A percentile compares a stretch with the other conserved stretches of the same genome.
phyloP scores from a whole-genome alignment of 2,797 vertebrate genomes.

The Pseudochirops cupreus region DNA sequence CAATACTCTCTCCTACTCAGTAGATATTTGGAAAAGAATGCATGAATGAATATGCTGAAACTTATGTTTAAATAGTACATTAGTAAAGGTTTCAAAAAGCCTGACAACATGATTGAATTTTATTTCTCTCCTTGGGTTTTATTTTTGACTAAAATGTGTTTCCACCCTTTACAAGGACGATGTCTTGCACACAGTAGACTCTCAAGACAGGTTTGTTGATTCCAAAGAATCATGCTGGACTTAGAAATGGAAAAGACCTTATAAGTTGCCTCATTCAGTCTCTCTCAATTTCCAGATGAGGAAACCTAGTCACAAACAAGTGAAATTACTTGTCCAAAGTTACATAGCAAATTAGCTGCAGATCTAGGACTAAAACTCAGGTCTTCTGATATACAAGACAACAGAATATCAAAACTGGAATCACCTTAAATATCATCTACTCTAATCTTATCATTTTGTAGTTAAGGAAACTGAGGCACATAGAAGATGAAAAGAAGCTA shows the following conservation, averaged over 20 bases:
- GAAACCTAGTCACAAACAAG: not conserved
- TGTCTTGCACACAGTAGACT: rapidly evolving
- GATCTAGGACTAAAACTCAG: not conserved
- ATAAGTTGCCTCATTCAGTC: not conserved
- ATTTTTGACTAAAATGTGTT: not conserved
- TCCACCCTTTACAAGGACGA: not conserved
- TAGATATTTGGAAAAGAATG: not conserved
- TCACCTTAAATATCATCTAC: not conserved
- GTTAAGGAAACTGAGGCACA: not conserved
- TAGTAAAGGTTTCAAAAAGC: not conserved
- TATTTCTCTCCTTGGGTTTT: not conserved
- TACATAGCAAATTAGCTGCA: not conserved
- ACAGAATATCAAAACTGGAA: not conserved
- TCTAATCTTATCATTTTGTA: not conserved
- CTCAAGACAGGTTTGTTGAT: not conserved
- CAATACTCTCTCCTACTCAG: not conserved
- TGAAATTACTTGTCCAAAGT: not conserved
- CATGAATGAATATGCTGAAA: not conserved
- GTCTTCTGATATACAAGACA: not conserved
- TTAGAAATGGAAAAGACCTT: not conserved
- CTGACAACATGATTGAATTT: rapidly evolving
- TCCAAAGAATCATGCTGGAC: not conserved
- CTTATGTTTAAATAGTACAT: not conserved
- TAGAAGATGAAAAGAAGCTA: not conserved
- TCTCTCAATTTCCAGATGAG: not conserved